These are phyloP conservation scores for Cochlearius cochlearius DNA, from an alignment of 2,113 vertebrate species.

Conservation along the genomic window DNA sequence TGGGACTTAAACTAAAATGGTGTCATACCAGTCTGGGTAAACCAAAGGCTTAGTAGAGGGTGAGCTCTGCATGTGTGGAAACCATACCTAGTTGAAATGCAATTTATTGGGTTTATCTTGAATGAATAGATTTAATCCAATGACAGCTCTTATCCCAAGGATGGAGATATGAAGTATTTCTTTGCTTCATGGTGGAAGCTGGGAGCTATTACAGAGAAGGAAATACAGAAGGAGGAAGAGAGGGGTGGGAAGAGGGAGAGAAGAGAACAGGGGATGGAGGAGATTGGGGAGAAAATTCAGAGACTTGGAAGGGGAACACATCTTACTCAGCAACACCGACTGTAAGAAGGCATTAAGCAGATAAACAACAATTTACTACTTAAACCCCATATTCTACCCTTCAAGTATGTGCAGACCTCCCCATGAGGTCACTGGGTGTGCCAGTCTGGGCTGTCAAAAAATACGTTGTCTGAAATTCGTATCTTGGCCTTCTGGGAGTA, in stretches of 20 bases:
- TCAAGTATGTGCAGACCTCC: slow-evolving; percentile 36
- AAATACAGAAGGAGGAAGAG: neutral
- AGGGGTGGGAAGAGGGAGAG: neutral
- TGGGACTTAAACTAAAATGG: neutral
- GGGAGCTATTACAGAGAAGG: neutral
- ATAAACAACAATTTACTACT: slow-evolving; percentile 30
- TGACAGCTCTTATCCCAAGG: neutral
- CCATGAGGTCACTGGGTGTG: slow-evolving; percentile 62
- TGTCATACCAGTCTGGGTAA: neutral
- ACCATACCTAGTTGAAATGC: neutral
- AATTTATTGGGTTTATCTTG: neutral
- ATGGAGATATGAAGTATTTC: neutral
- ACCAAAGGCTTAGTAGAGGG: neutral
- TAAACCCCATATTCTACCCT: neutral
- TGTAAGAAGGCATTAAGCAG: neutral
- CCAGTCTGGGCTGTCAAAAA: slow-evolving; percentile 39
- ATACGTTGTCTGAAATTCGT: slow-evolving; percentile 10
- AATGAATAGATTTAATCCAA: neutral
- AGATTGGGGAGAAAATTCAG: fast-evolving
- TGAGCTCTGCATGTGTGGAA: neutral
- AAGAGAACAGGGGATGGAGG: neutral
- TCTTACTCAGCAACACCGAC: neutral
- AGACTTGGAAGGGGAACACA: neutral
- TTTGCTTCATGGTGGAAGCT: neutral
- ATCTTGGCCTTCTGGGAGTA: neutral